Percentiles rank a stretch among this genome's conserved stretches.
These are phyloP conservation scores for Mesorhabditis belari DNA, from an alignment of 2,888 invertebrate genomes.

Conservation along the genomic window DNA sequence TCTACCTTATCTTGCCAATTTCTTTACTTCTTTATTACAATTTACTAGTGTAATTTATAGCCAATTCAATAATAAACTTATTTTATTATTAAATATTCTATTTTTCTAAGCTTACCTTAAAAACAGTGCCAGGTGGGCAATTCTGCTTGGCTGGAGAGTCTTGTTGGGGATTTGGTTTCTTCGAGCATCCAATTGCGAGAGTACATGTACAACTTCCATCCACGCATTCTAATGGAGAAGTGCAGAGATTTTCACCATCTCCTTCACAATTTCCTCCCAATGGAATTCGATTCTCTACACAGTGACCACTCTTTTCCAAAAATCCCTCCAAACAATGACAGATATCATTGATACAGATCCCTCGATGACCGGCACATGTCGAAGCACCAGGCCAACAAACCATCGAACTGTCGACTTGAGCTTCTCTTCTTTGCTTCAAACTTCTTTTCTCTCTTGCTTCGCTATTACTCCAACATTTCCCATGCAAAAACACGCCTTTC, in stretches of 20 bases:
- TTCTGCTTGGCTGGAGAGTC: neutral
- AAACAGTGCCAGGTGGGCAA: slow-evolving; percentile 9
- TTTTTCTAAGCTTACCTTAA: slow-evolving; percentile 3
- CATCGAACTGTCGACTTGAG: neutral
- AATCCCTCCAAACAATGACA: slow-evolving; percentile 32
- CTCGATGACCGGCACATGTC: slow-evolving; percentile 28
- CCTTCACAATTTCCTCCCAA: slow-evolving; percentile 14
- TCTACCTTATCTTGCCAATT: no score
- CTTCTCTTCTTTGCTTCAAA: no score
- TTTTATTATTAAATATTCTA: neutral
- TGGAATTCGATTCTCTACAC: slow-evolving; percentile 9
- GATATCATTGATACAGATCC: slow-evolving; percentile 25
- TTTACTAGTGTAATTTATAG: neutral
- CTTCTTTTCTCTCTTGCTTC: neutral
- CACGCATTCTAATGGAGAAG: slow-evolving; percentile 11
- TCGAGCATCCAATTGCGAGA: slow-evolving; percentile 4
- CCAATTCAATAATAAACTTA: no score
- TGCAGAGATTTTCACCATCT: slow-evolving; percentile 6
- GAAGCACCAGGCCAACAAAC: slow-evolving; percentile 23
- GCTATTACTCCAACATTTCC: neutral
- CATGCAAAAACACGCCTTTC: neutral
- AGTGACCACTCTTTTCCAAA: slow-evolving; percentile 18
- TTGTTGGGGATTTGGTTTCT: neutral
- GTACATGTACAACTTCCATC: slow-evolving; percentile 21
- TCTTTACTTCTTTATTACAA: neutral